These are phyloP conservation scores for Octopus sinensis DNA, from an alignment of 1,140 invertebrate genomes.

Conservation along the genomic window DNA sequence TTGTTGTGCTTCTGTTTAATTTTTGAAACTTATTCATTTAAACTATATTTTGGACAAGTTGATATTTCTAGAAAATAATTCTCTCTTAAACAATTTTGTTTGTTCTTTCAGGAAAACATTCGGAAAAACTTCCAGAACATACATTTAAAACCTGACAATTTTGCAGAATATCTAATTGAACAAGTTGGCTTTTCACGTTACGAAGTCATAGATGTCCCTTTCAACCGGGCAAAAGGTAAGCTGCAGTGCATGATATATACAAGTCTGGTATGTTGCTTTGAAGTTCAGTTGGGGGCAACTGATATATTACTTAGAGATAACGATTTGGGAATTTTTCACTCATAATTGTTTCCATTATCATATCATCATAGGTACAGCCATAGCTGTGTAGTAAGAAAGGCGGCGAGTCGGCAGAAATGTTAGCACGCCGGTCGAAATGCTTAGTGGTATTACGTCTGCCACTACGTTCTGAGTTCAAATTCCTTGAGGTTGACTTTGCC, in stretches of 20 bases:
- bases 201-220: conserved; percentile 77
- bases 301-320: not conserved
- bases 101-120: conserved; percentile 73
- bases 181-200: conserved; percentile 89
- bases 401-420: too few species aligned
- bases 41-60: too few species aligned
- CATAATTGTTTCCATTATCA: not conserved
- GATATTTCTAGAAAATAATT: not conserved
- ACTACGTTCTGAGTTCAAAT: too few species aligned
- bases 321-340: not conserved
- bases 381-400: too few species aligned
- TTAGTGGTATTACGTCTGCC: too few species aligned
- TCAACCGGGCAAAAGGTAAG: conserved; percentile 76
- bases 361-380: too few species aligned
- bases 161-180: conserved; percentile 81
- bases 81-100: conserved; percentile 13
- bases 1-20: too few species aligned
- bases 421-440: too few species aligned
- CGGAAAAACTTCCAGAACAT: conserved; percentile 83
- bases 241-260: not conserved
- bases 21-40: too few species aligned
- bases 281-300: not conserved
- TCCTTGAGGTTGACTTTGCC: too few species aligned
- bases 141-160: conserved; percentile 82
- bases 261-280: not conserved